Base-by-base conservation (phyloP, 2,888 invertebrate genomes). In the Hemistola chrysoprasaria region DNA sequence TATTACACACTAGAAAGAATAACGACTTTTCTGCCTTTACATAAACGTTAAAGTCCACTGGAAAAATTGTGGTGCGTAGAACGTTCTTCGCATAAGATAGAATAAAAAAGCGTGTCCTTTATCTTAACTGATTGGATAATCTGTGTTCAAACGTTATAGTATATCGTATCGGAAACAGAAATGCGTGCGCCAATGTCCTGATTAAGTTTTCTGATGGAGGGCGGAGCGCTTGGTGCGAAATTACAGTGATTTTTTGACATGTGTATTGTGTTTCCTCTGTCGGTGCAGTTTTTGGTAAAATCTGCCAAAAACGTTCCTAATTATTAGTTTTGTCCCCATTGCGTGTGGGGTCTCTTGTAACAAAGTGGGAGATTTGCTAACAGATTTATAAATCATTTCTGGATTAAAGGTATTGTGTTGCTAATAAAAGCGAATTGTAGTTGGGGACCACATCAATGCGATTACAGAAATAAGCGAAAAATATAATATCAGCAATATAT, bases 91-190 rank as follows among this genome's bases (percentile, higher is more conserved):
- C 63, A 65, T 68, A 59, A 53, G 44, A 42, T 4, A 7, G 27
- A 49, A 45, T 63, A 75, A 87, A 86, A 85, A 87, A 86, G 82
- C 84, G 84, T 85, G 82, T 81, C 81, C 78, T 84, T 86, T 88
- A 87, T 87, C 87, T 86, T 87, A 85, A 85, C 88, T 87, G 88
- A 88, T 88, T 88, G 87, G 87, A 85, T 88, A 88, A 88, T 88
- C 87, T 87, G 81, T 85, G 74, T 75, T 87, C 86, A 86, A 87
- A 86, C 71, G 85, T 64, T 80, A 84, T 79, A 79, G 77, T 78
- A 80, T 82, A 76, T 71, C 78, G 83, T 86, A 87, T 87, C 87
- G 87, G 85, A 87, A 87, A 84, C 85, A 82, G 85, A 85, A 85
- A 80, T 78, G 71, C 78, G 78, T 79, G 79, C 73, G 71, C 71